Percentiles rank a stretch among this genome's conserved stretches.
Evolutionary conservation across 2,113 vertebrate species (phyloP).

Genomic region (Thinocorus orbignyianus): DNA sequence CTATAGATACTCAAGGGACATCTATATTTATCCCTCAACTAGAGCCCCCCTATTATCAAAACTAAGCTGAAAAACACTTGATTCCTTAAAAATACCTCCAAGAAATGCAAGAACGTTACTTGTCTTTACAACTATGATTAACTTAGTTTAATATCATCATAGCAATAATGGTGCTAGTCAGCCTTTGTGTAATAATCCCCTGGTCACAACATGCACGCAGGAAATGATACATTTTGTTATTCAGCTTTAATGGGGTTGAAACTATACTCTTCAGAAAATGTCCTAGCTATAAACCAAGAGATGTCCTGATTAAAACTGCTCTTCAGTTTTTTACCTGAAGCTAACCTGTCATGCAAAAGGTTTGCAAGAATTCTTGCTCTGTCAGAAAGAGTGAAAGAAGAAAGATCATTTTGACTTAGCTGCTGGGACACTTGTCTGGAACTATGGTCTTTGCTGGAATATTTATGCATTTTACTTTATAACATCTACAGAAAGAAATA

Average conservation of each 20-base stretch:
- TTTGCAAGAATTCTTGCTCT: neutral
- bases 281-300: neutral
- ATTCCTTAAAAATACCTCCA: neutral
- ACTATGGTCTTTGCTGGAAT: neutral
- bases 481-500: neutral
- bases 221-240: neutral
- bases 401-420: neutral
- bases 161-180: neutral
- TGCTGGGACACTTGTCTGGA: neutral
- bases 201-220: fast-evolving
- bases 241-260: neutral
- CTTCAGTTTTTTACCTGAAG: neutral
- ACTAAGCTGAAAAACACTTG: neutral
- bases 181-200: neutral
- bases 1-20: neutral
- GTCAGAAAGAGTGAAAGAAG: neutral
- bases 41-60: neutral
- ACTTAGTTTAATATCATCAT: neutral
- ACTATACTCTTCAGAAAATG: neutral
- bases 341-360: neutral
- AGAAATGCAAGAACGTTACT: neutral
- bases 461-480: neutral
- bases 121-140: neutral
- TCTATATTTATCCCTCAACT: neutral
- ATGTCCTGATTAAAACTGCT: neutral